Conservation (phyloP, 2,888 invertebrate species). For the Cerastoderma edule region DNA sequence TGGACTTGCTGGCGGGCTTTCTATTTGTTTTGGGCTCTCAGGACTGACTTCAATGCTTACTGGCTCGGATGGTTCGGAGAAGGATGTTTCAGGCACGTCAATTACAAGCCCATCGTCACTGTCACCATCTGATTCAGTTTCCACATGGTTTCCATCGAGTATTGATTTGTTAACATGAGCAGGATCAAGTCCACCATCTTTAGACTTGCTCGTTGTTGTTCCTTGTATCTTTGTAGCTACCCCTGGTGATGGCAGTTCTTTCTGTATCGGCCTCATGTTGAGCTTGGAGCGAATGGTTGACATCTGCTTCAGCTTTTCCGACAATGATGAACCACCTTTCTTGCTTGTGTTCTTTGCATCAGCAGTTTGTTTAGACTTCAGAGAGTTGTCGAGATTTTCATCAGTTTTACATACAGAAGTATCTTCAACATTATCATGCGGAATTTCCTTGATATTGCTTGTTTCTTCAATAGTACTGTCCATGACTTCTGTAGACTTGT, state of each 20-base stretch:
- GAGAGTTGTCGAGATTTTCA: not conserved
- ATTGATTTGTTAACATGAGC: not conserved
- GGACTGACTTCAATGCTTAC: not conserved
- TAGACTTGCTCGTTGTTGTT: not conserved
- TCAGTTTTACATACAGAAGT: not conserved
- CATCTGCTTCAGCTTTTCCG: slow-evolving; percentile 40
- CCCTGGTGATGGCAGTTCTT: not conserved
- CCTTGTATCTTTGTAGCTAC: not conserved
- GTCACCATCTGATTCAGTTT: slow-evolving; percentile 29
- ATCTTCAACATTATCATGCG: no score
- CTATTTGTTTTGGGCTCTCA: not conserved
- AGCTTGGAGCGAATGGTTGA: slow-evolving; percentile 38
- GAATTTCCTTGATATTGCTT: no score
- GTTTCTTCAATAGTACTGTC: no score
- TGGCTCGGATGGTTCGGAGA: not conserved
- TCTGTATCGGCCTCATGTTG: slow-evolving; percentile 10
- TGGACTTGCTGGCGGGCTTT: slow-evolving; percentile 19
- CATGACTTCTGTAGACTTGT: no score
- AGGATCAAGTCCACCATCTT: not conserved
- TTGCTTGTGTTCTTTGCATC: not conserved
- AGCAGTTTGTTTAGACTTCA: not conserved
- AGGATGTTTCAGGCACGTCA: slow-evolving; percentile 46
- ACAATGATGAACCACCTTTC: slow-evolving; percentile 24
- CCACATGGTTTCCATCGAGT: not conserved
- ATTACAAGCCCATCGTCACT: slow-evolving; percentile 48